phyloP scores from a whole-genome alignment of 2,797 vertebrate species.

The Bradypodion pumilum region DNA sequence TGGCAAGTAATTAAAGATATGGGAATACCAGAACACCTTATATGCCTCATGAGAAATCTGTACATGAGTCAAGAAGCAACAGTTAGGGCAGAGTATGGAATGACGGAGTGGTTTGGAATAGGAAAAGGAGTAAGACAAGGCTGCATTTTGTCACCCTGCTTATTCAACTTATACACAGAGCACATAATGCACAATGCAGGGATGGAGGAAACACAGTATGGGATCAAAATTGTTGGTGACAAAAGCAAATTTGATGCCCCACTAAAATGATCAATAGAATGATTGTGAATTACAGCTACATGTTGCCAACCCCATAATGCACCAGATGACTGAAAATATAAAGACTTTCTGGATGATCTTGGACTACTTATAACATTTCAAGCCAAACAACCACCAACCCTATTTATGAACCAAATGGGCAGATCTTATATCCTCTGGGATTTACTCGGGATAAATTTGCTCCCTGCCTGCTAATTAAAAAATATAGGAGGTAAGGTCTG shows the following conservation, averaged over 20 bases:
- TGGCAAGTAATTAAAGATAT: too few species aligned
- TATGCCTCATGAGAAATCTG: too few species aligned
- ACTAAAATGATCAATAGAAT: background rate
- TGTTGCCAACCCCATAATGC: background rate
- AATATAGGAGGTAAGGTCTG: background rate
- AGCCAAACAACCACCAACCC: background rate
- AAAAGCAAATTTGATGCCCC: background rate
- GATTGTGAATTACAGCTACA: background rate
- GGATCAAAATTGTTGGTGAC: too few species aligned
- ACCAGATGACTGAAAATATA: background rate
- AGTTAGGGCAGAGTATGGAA: too few species aligned
- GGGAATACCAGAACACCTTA: too few species aligned
- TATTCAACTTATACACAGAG: too few species aligned
- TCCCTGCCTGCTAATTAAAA: background rate
- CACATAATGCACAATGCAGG: too few species aligned
- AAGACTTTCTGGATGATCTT: background rate
- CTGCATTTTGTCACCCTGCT: too few species aligned
- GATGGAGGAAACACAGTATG: too few species aligned
- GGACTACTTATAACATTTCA: background rate
- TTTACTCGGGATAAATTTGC: background rate
- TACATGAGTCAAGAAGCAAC: too few species aligned
- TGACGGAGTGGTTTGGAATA: too few species aligned
- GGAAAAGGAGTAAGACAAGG: too few species aligned
- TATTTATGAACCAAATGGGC: background rate
- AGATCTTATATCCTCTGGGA: background rate